Conservation (phyloP, 2,113 vertebrate genomes). For the Chinchilla lanigera region DNA sequence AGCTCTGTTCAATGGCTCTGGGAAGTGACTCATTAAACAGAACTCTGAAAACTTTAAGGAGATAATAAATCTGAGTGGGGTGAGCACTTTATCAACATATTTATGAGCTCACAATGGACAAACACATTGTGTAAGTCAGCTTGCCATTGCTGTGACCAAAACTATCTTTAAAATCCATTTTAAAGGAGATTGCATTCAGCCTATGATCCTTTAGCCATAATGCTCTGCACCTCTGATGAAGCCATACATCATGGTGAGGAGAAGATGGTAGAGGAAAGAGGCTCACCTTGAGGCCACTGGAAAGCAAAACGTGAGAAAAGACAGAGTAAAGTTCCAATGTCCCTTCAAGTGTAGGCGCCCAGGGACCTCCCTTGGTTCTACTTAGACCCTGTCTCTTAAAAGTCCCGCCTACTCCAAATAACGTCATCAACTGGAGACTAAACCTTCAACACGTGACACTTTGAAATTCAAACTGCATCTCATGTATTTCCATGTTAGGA, state of each 20-base stretch:
- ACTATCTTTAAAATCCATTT: background rate
- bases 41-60: conserved; percentile 7
- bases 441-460: background rate
- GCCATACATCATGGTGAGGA: background rate
- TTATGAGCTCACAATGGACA: conserved; percentile 11
- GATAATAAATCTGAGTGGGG: background rate
- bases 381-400: background rate
- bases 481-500: background rate
- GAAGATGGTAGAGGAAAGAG: background rate
- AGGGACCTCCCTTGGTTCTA: background rate
- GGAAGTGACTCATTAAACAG: conserved; percentile 26
- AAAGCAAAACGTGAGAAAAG: background rate
- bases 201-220: background rate
- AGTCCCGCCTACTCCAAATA: background rate
- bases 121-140: background rate
- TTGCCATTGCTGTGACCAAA: background rate
- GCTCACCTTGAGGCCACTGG: background rate
- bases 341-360: background rate
- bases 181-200: background rate
- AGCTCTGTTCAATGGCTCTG: conserved; percentile 21
- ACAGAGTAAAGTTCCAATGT: background rate
- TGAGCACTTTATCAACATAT: conserved; percentile 28
- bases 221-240: background rate
- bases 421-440: background rate
- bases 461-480: background rate